Base-by-base conservation (phyloP, 2,797 vertebrate genomes). In the Yasuhikotakia modesta region DNA sequence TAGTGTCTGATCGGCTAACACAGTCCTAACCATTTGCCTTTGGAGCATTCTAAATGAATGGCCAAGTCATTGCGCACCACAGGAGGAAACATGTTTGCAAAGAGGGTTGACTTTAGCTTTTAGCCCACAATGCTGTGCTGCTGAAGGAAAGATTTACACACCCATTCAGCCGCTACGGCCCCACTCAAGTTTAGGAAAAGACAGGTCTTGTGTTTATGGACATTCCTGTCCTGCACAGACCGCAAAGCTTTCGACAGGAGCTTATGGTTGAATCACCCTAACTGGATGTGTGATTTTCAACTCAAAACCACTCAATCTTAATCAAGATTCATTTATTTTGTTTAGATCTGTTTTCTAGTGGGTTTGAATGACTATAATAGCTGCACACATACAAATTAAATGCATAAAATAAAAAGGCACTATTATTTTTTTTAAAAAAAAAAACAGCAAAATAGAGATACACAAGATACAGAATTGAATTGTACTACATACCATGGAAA, bases 181-280 rank as follows among this genome's bases (percentile, higher is more conserved):
- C 21, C 19, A 50, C 43, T 30, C 0, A 4, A 76, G 50, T 64
- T 70, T 86, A 87, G 90, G 82, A 82, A 87, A 89, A 90, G 84
- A 87, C 90, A 87, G 87, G 78, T 39, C 85, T 84, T 57, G 73
- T 88, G 88, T 90, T 91, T 90, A 88, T 90, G 88, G 86, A 88
- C 83, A 83, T 86, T 89, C 88, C 88, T 87, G 85, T 71, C 81
- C 32, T 55, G 16, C 17, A 14, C 60, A 57, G 32, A 48, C 64
- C 12, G 86, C 89, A 65, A 88, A 91, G 83, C 81, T 90, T 88
- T 89, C 70, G 70, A 76, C 57, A 45, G 79, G 78, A 84, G 83
- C 85, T 88, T 89, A 21, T 90, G 83, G 83, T 84, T 83, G 19
- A 50, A 76, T 81, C 81, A 81, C 73, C 45, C 70, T 83, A 71